Conservation (phyloP, 2,888 invertebrate species). For the Parapristionchus giblindavisi region DNA sequence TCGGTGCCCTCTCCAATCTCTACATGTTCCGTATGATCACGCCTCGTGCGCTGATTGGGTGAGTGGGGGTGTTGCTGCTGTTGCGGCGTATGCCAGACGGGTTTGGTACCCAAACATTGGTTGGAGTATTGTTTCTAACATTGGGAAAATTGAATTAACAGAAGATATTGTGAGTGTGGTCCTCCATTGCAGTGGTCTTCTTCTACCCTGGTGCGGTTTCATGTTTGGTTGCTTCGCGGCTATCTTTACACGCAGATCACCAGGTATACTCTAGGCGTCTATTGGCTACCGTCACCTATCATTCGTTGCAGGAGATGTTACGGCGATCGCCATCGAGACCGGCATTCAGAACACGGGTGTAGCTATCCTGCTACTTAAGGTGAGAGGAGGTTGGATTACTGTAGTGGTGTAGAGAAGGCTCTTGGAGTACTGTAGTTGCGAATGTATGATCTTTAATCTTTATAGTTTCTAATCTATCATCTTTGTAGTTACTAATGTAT, state of each 20-base stretch:
- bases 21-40: constrained; percentile 72
- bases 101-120: too few relatives aligned
- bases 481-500: background rate
- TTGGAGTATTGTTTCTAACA: too few relatives aligned
- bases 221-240: constrained; percentile 71
- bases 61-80: background rate
- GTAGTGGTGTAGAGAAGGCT: background rate
- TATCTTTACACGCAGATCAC: constrained; percentile 61
- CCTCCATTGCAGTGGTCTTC: constrained; percentile 68
- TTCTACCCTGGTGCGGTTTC: constrained; percentile 73
- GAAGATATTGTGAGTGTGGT: constrained; percentile 1
- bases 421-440: background rate
- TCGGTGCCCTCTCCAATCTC: constrained; percentile 72
- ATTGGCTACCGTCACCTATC: background rate
- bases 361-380: constrained; percentile 70
- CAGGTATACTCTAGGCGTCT: constrained; percentile 38
- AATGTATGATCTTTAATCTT: background rate
- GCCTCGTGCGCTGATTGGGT: constrained; percentile 64
- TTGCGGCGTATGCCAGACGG: too few relatives aligned
- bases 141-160: constrained; percentile 1
- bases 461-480: background rate
- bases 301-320: constrained; percentile 54
- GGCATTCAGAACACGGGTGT: constrained; percentile 72
- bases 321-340: constrained; percentile 70
- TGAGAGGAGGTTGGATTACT: background rate